Evolutionary conservation across 1,140 invertebrate species (phyloP).

Genomic region (Scaptomyza graminum): DNA sequence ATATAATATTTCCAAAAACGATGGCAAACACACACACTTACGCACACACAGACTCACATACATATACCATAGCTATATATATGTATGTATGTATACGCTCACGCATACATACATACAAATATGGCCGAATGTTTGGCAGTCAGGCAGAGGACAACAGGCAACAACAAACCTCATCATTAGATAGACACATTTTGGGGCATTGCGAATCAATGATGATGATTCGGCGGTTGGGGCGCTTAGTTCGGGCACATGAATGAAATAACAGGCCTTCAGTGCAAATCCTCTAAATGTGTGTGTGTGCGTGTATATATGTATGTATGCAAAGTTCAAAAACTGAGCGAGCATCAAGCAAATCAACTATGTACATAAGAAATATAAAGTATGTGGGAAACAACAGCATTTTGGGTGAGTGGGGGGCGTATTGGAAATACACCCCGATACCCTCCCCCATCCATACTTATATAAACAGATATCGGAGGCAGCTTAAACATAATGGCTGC

Average conservation of each 20-base stretch:
- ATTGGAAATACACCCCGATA: not conserved
- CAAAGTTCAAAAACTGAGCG: slow-evolving; percentile 46
- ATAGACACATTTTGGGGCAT: slow-evolving; percentile 71
- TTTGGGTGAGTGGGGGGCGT: not conserved
- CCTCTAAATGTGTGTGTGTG: slow-evolving; percentile 11
- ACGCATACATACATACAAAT: slow-evolving; percentile 9
- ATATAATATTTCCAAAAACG: slow-evolving; percentile 84
- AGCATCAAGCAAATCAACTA: slow-evolving; percentile 74
- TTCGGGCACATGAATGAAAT: slow-evolving; percentile 76
- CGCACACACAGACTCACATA: slow-evolving; percentile 26
- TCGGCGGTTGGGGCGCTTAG: slow-evolving; percentile 49
- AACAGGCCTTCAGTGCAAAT: slow-evolving; percentile 52
- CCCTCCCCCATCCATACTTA: not conserved
- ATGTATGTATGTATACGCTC: not conserved
- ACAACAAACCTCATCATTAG: slow-evolving; percentile 70
- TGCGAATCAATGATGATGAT: slow-evolving; percentile 72
- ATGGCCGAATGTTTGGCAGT: slow-evolving; percentile 69
- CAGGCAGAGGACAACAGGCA: slow-evolving; percentile 70
- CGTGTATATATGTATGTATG: slow-evolving; percentile 23
- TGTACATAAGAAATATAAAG: slow-evolving; percentile 78
- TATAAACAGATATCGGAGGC: slow-evolving; percentile 52
- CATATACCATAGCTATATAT: not conserved
- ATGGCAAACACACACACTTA: slow-evolving; percentile 71
- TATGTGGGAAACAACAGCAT: slow-evolving; percentile 37
- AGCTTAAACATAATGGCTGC: slow-evolving; percentile 78